phyloP scores from a whole-genome alignment of 2,888 invertebrate species.

The Troides helena region DNA sequence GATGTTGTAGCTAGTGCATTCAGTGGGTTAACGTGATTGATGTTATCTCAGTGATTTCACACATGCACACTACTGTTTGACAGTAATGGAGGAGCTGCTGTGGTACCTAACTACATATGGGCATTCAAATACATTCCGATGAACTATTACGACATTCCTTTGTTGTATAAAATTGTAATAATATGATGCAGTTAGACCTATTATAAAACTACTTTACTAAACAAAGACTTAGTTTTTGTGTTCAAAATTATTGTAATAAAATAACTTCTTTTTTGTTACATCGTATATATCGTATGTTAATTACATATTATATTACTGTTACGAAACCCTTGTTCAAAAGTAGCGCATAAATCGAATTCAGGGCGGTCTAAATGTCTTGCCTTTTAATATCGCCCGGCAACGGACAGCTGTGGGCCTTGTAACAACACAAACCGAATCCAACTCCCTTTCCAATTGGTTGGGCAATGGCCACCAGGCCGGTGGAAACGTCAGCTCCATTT shows the following conservation, averaged over 20 bases:
- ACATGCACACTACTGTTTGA: no score
- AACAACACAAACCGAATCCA: slow-evolving; percentile 57
- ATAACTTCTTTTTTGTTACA: background rate
- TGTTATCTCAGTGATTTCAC: no score
- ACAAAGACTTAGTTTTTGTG: no score
- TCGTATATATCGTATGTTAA: slow-evolving; percentile 8
- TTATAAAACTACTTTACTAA: no score
- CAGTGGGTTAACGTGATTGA: no score
- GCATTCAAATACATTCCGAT: no score
- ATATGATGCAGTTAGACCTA: no score
- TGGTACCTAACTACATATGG: no score
- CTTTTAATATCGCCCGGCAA: slow-evolving; percentile 50
- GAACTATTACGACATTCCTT: no score
- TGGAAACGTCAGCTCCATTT: slow-evolving; percentile 46
- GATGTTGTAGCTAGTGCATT: no score
- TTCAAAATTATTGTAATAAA: background rate
- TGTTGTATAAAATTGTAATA: no score
- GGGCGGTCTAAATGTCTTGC: slow-evolving; percentile 31
- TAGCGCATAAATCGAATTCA: slow-evolving; percentile 25
- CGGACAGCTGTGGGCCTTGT: slow-evolving; percentile 59
- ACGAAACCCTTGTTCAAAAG: slow-evolving; percentile 16
- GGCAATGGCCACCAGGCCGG: slow-evolving; percentile 35
- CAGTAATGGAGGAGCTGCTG: no score
- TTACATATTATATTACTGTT: slow-evolving; percentile 5
- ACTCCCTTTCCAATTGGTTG: slow-evolving; percentile 68